Evolutionary conservation across 2,888 invertebrate species (phyloP).

Genomic region (Harpagoxenus sublaevis): DNA sequence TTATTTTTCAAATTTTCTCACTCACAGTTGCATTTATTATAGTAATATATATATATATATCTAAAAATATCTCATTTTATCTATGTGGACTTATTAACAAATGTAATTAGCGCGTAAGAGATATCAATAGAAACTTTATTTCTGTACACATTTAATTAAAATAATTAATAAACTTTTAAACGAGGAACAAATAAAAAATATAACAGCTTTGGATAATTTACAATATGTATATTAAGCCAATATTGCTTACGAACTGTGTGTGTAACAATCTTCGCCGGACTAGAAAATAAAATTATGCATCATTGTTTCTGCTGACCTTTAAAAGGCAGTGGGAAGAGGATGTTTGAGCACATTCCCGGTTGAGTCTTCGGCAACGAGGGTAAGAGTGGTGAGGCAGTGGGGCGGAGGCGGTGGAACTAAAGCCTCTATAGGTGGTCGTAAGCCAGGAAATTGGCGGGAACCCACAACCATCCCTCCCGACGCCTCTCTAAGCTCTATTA

Average conservation of each 20-base stretch:
- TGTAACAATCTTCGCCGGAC: constrained; percentile 22
- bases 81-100: constrained; percentile 9
- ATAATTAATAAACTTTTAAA: constrained; percentile 4
- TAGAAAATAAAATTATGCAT: constrained; percentile 34
- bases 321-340: constrained; percentile 87
- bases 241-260: constrained; percentile 47
- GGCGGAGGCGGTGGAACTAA: constrained; percentile 82
- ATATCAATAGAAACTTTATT: not conserved
- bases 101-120: constrained; percentile 17
- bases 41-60: not conserved
- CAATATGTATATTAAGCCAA: constrained; percentile 52
- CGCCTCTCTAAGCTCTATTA: constrained; percentile 84
- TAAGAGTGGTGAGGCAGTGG: constrained; percentile 84
- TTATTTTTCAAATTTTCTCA: constrained; percentile 18
- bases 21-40: not conserved
- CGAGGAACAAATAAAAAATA: not conserved
- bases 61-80: constrained; percentile 33
- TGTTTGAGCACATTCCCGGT: constrained; percentile 90
- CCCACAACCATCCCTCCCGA: constrained; percentile 83
- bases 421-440: constrained; percentile 82
- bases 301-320: constrained; percentile 71
- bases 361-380: constrained; percentile 90
- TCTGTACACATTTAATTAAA: constrained; percentile 31
- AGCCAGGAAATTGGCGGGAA: constrained; percentile 82
- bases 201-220: constrained; percentile 40